Conservation (phyloP, 1,140 invertebrate species). For the Drosophila rufa region DNA sequence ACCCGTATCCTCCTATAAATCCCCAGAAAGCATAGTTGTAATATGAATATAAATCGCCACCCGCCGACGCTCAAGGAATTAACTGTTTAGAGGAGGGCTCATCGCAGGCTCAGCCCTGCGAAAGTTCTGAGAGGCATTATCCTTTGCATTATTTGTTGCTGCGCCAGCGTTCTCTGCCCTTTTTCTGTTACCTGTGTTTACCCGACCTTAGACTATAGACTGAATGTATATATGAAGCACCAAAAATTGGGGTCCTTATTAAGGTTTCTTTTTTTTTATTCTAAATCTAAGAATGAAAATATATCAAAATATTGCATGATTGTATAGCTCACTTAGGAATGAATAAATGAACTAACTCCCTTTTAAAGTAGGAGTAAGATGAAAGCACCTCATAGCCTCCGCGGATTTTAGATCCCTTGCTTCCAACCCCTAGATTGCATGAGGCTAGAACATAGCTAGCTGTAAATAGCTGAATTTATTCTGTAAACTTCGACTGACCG, state of each 20-base stretch:
- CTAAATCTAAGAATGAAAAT: not conserved
- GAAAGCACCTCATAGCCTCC: not conserved
- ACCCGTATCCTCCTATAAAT: slow-evolving; percentile 4
- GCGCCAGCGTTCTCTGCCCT: slow-evolving; percentile 3
- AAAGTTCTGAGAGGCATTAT: slow-evolving; percentile 15
- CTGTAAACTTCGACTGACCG: slow-evolving; percentile 5
- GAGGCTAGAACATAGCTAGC: slow-evolving; percentile 16
- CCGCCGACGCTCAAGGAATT: slow-evolving; percentile 26
- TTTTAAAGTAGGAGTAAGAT: not conserved
- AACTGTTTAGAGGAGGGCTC: not conserved
- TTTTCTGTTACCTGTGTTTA: slow-evolving; percentile 8
- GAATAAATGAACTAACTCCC: not conserved
- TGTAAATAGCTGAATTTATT: slow-evolving; percentile 27
- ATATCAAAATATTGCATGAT: slow-evolving; percentile 13
- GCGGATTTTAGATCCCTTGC: not conserved
- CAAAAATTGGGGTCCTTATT: not conserved
- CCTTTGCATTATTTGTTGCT: slow-evolving; percentile 18
- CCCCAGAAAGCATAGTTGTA: slow-evolving; percentile 50
- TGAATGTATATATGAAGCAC: slow-evolving; percentile 13
- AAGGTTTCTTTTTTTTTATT: not conserved
- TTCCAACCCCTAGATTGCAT: slow-evolving; percentile 11
- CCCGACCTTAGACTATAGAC: not conserved
- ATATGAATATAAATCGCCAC: slow-evolving; percentile 16
- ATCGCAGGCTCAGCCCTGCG: not conserved
- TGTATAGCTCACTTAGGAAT: slow-evolving; percentile 6